Conservation (phyloP, 2,888 invertebrate genomes). For the Metacarcinus magister region DNA sequence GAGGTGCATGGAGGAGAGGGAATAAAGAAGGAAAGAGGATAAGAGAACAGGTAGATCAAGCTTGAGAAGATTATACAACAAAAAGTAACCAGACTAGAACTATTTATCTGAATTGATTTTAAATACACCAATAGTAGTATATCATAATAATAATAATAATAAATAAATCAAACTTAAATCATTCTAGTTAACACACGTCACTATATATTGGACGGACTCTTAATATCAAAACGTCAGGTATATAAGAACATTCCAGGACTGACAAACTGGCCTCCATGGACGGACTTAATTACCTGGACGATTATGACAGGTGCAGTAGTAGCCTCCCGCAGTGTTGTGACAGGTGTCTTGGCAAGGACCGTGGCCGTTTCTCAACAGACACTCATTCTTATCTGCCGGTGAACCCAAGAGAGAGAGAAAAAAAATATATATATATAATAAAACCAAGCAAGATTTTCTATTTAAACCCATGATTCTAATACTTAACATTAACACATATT, state of each 20-base stretch:
- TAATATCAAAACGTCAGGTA: neutral
- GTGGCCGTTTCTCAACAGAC: conserved; percentile 87
- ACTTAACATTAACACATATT: neutral
- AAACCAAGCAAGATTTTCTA: neutral
- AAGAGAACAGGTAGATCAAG: neutral
- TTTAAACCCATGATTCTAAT: neutral
- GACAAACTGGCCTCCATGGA: too few species aligned
- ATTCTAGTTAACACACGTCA: too few species aligned
- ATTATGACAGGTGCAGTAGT: conserved; percentile 87
- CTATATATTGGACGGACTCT: too few species aligned
- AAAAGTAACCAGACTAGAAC: neutral
- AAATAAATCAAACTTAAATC: too few species aligned
- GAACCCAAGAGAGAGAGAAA: neutral
- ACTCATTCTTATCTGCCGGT: conserved; percentile 87
- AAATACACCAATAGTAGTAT: neutral
- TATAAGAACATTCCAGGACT: neutral
- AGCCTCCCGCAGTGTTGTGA: conserved; percentile 87
- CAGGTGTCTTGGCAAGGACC: conserved; percentile 89
- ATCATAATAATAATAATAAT: neutral
- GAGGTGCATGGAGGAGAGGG: neutral
- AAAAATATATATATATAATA: neutral
- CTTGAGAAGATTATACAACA: neutral
- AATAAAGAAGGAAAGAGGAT: neutral
- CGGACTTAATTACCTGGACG: conserved; percentile 85
- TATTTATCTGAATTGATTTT: neutral